Evolutionary conservation across 1,140 invertebrate genomes (phyloP).

Genomic region (Caerostris darwini): DNA sequence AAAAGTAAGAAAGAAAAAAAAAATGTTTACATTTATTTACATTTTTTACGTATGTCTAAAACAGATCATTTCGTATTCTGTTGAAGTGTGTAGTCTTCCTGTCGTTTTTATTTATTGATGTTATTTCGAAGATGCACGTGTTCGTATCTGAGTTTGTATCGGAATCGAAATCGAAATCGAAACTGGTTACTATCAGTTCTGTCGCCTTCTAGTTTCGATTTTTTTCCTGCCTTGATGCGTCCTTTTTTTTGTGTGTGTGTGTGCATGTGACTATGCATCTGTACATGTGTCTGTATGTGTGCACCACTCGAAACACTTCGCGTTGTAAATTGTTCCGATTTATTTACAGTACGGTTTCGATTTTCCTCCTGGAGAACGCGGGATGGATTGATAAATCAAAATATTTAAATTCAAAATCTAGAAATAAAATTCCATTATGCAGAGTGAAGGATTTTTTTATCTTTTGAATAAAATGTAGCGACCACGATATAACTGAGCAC

Average conservation of each 20-base stretch:
- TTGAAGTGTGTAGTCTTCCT: conserved; percentile 4
- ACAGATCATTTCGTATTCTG: conserved; percentile 69
- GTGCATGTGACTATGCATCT: too few relatives aligned
- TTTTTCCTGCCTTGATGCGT: conserved; percentile 12
- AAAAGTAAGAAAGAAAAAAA: too few relatives aligned
- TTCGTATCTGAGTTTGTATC: conserved; percentile 47
- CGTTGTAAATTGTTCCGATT: conserved; percentile 39
- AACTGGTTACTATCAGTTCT: conserved; percentile 62
- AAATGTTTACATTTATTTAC: conserved; percentile 71
- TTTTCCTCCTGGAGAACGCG: not conserved
- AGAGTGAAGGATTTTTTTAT: not conserved
- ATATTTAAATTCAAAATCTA: conserved; percentile 52
- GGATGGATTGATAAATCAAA: conserved; percentile 32
- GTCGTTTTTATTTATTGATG: conserved; percentile 59
- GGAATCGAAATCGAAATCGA: conserved; percentile 58
- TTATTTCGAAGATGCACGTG: conserved; percentile 43
- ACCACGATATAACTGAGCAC: not conserved
- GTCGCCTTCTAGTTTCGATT: conserved; percentile 41
- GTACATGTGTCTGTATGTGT: too few relatives aligned
- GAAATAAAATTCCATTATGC: conserved; percentile 44
- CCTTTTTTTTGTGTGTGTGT: conserved; percentile 33
- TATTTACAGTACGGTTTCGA: conserved; percentile 11
- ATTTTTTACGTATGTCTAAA: conserved; percentile 63
- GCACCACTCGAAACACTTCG: not conserved
- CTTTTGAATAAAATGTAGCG: not conserved